phyloP scores from a whole-genome alignment of 2,888 invertebrate species.

The Leptodirus hochenwartii region DNA sequence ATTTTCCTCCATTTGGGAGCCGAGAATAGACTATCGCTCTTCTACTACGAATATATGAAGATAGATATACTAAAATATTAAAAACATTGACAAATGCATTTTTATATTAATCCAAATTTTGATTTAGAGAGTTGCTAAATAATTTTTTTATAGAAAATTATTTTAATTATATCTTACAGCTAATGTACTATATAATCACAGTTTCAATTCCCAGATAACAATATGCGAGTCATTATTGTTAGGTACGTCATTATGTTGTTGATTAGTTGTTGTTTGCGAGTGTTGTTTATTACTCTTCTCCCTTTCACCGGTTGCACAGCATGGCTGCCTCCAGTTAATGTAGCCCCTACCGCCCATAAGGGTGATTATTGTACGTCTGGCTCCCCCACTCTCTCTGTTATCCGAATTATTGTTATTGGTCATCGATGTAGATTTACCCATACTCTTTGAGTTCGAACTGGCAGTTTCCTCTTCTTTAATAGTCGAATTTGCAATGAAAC shows the following conservation, averaged over 20 bases:
- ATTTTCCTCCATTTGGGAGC: too few species aligned
- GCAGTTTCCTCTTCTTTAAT: slow-evolving; percentile 1
- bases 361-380: slow-evolving; percentile 61
- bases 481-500: slow-evolving; percentile 15
- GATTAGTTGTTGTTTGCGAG: too few species aligned
- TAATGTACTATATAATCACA: slow-evolving; percentile 30
- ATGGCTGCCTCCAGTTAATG: slow-evolving; percentile 65
- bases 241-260: slow-evolving; percentile 47
- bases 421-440: slow-evolving; percentile 9
- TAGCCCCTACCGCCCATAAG: slow-evolving; percentile 81
- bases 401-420: slow-evolving; percentile 14
- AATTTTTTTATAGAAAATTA: too few species aligned
- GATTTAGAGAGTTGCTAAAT: too few species aligned
- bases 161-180: not conserved
- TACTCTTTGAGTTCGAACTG: slow-evolving; percentile 7
- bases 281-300: too few species aligned
- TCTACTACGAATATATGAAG: too few species aligned
- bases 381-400: slow-evolving; percentile 18
- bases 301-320: slow-evolving; percentile 35
- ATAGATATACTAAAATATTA: too few species aligned
- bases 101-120: too few species aligned
- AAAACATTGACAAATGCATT: too few species aligned
- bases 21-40: too few species aligned
- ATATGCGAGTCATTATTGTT: slow-evolving; percentile 77
- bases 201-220: slow-evolving; percentile 77